A percentile compares a stretch with the other conserved stretches of the same genome.
These are phyloP conservation scores for Coelopa frigida DNA, from an alignment of 1,140 invertebrate genomes.

Conservation along the genomic window DNA sequence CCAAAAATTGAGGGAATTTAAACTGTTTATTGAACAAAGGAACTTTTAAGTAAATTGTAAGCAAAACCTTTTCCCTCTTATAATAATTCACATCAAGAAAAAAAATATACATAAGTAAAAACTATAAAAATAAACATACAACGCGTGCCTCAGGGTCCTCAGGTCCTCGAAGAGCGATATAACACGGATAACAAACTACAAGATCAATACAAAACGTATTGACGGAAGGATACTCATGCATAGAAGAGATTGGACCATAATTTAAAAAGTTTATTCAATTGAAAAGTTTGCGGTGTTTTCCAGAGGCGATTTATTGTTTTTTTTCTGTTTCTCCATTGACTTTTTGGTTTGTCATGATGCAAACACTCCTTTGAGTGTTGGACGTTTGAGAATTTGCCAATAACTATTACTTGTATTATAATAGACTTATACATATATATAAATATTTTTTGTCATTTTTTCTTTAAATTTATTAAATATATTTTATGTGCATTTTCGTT, in stretches of 20 bases:
- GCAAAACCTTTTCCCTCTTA: no score
- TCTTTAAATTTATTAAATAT: no score
- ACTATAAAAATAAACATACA: conserved; percentile 3
- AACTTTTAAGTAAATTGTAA: no score
- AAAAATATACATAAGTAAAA: conserved; percentile 1
- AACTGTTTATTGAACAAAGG: no score
- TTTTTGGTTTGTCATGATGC: no score
- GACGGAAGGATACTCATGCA: neutral
- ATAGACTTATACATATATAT: conserved; percentile 3
- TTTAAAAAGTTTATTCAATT: no score
- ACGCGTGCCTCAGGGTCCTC: conserved; percentile 17
- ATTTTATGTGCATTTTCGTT: no score
- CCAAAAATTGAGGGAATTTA: conserved; percentile 6
- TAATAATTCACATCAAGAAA: neutral
- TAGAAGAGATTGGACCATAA: neutral
- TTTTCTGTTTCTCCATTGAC: no score
- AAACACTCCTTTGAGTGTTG: no score
- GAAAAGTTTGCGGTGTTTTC: no score
- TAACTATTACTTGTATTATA: conserved; percentile 4
- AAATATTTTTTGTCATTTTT: neutral
- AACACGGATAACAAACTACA: conserved; percentile 2
- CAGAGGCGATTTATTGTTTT: no score
- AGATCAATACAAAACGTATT: neutral
- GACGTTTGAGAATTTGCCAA: conserved; percentile 7
- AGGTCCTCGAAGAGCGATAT: conserved; percentile 15